Conservation (phyloP, 2,113 vertebrate genomes). For the Ahaetulla prasina region DNA sequence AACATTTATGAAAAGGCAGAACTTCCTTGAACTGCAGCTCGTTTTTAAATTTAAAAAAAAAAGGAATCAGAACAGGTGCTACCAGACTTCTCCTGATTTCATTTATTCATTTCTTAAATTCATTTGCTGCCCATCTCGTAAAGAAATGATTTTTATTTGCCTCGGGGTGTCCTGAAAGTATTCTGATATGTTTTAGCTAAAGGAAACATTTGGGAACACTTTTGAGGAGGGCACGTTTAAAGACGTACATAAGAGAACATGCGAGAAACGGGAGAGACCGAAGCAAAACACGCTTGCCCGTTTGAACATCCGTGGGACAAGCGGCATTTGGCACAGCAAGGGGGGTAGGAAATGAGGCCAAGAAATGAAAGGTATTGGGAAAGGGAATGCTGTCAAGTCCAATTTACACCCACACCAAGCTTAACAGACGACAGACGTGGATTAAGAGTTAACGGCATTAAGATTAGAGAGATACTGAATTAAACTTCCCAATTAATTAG, state of each 20-base stretch:
- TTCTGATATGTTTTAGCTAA: not conserved
- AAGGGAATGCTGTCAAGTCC: not conserved
- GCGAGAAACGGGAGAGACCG: not conserved
- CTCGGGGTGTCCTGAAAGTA: not conserved
- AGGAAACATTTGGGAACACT: not conserved
- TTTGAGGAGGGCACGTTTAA: not conserved
- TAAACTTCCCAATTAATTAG: not conserved
- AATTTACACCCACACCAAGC: not conserved
- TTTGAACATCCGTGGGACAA: not conserved
- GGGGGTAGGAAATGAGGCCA: not conserved
- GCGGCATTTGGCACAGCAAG: not conserved
- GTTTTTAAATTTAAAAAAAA: not conserved
- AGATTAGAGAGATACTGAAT: not conserved
- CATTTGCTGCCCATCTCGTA: not conserved
- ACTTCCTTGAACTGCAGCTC: not conserved
- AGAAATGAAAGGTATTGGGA: not conserved
- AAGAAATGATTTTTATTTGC: accelerated
- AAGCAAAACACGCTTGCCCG: not conserved
- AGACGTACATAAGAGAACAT: not conserved
- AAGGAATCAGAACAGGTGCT: not conserved
- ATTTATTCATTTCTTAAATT: not conserved
- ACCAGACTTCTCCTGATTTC: not conserved
- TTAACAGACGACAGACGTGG: not conserved
- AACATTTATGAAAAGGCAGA: not conserved
- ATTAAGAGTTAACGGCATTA: not conserved